Evolutionary conservation across 2,797 vertebrate species (phyloP), one percentile per base, ranked within the genome.

Genomic region (Aulostomus chinensis): DNA sequence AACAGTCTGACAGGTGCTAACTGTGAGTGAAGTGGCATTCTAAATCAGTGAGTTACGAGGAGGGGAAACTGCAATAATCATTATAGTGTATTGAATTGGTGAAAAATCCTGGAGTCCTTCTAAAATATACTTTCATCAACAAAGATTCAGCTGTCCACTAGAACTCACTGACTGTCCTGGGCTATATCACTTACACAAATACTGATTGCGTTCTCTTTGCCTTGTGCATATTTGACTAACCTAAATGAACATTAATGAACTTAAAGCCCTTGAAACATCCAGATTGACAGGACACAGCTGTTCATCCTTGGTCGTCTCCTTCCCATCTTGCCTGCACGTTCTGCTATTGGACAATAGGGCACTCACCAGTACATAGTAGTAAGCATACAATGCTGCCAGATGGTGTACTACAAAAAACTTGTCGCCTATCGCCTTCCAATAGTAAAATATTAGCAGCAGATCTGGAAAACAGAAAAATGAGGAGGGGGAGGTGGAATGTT

Each of bases 311-410:
- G 78, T 83, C 58, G 64, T 87, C 83, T 75, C 83, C 76, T 85
- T 85, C 82, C 87, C 82, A 63, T 87, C 81, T 89, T 86, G 87
- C 85, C 88, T 90, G 84, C 85, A 84, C 65, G 68, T 84, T 85
- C 81, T 60, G 66, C 86, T 87, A 86, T 68, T 73, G 86, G 45
- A 90, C 91, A 92, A 92, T 75, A 92, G 43, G 71, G 86, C 88
- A 97, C 97, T 98, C 92, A 99, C 97, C 97, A 99, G 90, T 89
- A 99, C 88, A 91, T 95, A 91, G 91, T 88, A 94, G 92, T 95
- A 99, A 89, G 94, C 96, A 87, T 93, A 95, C 79, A 99, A 89
- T 13, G 92, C 93, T 76, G 95, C 86, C 85, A 95, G 88, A 84
- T 99, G 97, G 84, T 99, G 97, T 68, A 97, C 51, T 91, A 99